These are phyloP conservation scores for Caenorhabditis inopinata DNA, from an alignment of 1,140 invertebrate genomes.

Conservation along the genomic window DNA sequence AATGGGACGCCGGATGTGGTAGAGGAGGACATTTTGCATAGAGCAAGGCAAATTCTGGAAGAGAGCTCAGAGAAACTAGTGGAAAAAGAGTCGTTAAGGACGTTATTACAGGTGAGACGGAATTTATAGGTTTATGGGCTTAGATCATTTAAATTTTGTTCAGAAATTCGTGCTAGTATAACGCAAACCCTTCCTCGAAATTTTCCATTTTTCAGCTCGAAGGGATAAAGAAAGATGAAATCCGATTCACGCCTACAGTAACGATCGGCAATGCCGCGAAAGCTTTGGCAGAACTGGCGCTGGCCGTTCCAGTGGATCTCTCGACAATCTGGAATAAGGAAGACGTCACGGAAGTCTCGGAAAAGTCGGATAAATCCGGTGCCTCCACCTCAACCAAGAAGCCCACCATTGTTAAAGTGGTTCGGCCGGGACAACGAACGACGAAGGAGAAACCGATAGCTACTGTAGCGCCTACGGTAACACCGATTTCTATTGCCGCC, in stretches of 20 bases:
- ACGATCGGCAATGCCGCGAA: conserved; percentile 39
- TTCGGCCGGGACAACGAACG: not conserved
- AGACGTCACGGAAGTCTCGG: not conserved
- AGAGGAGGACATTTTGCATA: conserved; percentile 24
- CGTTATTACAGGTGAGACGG: conserved; percentile 33
- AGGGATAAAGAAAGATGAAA: not conserved
- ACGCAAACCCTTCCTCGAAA: no score
- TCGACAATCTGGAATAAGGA: not conserved
- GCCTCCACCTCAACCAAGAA: not conserved
- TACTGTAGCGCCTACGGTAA: not conserved
- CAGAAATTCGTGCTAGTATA: no score
- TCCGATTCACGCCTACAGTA: conserved; percentile 36
- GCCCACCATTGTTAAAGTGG: not conserved
- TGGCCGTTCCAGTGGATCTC: conserved; percentile 15
- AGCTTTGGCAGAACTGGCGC: conserved; percentile 34
- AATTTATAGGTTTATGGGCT: no score
- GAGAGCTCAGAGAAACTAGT: not conserved
- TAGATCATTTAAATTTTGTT: no score
- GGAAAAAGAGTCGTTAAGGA: conserved; percentile 34
- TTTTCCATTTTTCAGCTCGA: no score
- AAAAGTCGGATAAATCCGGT: not conserved
- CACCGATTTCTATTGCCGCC: no score
- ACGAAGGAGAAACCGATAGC: not conserved
- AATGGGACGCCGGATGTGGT: conserved; percentile 41
- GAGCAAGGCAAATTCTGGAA: not conserved